Evolutionary conservation across 2,113 vertebrate genomes (phyloP).

Genomic region (Kobus ellipsiprymnus): DNA sequence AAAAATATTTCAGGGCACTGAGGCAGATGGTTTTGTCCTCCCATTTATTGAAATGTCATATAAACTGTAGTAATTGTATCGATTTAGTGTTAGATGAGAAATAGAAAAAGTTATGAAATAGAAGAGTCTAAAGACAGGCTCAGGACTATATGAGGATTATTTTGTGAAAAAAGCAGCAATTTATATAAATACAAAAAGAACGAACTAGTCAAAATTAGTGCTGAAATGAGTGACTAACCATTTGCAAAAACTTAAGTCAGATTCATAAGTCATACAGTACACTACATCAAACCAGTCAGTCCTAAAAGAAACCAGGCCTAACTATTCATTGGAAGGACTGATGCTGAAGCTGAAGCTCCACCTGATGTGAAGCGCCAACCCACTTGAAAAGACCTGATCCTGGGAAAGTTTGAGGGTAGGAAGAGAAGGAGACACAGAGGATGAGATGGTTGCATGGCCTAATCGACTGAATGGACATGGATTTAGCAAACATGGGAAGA

Average conservation of each 20-base stretch:
- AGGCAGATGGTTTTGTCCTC: background rate
- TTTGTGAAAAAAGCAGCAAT: background rate
- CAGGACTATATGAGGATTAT: background rate
- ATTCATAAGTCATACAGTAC: background rate
- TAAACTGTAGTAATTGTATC: background rate
- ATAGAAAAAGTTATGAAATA: background rate
- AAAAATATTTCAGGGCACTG: background rate
- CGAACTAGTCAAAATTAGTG: background rate
- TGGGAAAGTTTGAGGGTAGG: background rate
- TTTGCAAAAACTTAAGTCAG: background rate
- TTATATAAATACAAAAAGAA: background rate
- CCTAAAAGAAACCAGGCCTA: background rate
- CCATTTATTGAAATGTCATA: background rate
- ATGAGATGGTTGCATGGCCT: background rate
- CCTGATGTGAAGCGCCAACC: background rate
- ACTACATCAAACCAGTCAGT: background rate
- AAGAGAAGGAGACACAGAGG: background rate
- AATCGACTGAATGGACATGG: fast-evolving
- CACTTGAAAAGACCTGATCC: background rate
- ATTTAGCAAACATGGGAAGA: background rate
- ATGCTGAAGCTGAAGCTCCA: background rate
- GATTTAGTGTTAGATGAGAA: background rate
- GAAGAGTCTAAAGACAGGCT: background rate
- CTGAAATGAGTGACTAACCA: background rate
- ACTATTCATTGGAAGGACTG: background rate